These are phyloP conservation scores for Harpagifer antarcticus DNA, from an alignment of 2,797 vertebrate species.

Conservation along the genomic window DNA sequence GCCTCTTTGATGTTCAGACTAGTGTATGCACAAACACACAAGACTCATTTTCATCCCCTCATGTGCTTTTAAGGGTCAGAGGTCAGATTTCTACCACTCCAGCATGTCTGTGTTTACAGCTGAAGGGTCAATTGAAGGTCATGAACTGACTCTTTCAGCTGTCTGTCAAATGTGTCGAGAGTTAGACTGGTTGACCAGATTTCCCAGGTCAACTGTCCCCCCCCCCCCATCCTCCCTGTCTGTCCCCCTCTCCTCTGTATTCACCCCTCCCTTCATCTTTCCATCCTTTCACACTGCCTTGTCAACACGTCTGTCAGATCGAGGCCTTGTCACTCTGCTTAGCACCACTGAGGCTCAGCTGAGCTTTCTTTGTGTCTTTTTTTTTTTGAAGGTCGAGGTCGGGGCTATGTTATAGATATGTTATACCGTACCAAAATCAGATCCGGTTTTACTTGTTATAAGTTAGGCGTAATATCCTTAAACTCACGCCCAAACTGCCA, in stretches of 20 bases:
- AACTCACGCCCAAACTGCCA: no score
- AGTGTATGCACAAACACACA: constrained; percentile 1
- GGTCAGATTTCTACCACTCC: constrained; percentile 39
- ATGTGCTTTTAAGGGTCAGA: constrained; percentile 50
- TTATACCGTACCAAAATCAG: no score
- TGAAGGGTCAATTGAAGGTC: constrained; percentile 66
- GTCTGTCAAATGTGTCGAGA: constrained; percentile 52
- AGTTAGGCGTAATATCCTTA: no score
- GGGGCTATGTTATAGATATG: constrained; percentile 16
- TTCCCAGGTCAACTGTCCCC: constrained; percentile 44
- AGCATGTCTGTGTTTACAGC: constrained; percentile 33
- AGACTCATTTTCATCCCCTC: constrained; percentile 4
- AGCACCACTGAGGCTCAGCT: constrained; percentile 54
- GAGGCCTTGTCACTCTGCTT: constrained; percentile 62
- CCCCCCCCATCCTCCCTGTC: constrained; percentile 29
- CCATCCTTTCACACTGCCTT: constrained; percentile 55
- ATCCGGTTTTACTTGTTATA: no score
- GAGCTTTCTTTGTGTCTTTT: constrained; percentile 31
- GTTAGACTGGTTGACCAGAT: constrained; percentile 36
- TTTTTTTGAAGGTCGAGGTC: constrained; percentile 37
- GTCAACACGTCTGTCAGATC: constrained; percentile 72
- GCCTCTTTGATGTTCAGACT: constrained; percentile 40
- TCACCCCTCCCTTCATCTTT: constrained; percentile 56
- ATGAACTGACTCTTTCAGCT: constrained; percentile 54
- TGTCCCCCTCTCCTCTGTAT: constrained; percentile 50